These are phyloP conservation scores for Glaucopsyche alexis DNA, from an alignment of 2,888 invertebrate genomes.

Conservation along the genomic window DNA sequence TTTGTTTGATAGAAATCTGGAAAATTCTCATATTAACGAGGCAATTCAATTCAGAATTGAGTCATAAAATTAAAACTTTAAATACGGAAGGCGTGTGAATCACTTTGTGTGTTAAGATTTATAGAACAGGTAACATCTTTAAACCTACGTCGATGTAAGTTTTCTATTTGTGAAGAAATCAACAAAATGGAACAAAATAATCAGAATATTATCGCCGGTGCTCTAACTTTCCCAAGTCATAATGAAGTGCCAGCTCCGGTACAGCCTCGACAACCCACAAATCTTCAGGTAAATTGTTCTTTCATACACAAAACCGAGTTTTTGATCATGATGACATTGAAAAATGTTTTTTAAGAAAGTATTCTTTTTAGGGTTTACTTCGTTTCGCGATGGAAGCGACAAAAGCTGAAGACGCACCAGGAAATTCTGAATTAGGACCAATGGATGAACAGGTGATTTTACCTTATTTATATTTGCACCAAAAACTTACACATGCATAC, in stretches of 20 bases:
- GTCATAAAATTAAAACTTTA: neutral
- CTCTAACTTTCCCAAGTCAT: constrained; percentile 49
- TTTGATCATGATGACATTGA: neutral
- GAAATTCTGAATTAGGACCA: constrained; percentile 68
- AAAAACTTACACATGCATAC: too few species aligned
- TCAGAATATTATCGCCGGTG: constrained; percentile 50
- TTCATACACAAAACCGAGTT: neutral
- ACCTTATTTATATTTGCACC: neutral
- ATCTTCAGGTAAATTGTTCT: constrained; percentile 53
- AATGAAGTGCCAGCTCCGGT: constrained; percentile 44
- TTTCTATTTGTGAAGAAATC: constrained; percentile 21
- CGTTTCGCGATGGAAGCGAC: constrained; percentile 86
- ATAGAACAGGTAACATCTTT: neutral
- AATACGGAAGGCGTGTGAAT: constrained; percentile 2
- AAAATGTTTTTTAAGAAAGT: neutral
- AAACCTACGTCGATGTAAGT: neutral
- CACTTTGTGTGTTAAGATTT: neutral
- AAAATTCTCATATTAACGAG: constrained; percentile 17
- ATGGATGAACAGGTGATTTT: constrained; percentile 82
- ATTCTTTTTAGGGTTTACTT: constrained; percentile 79
- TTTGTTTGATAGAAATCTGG: constrained; percentile 4
- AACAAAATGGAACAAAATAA: constrained; percentile 57
- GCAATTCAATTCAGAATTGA: neutral
- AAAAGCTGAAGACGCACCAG: constrained; percentile 79
- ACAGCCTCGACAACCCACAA: constrained; percentile 63